Evolutionary conservation across 2,113 vertebrate genomes (phyloP), one percentile per base, ranked within the genome.

Genomic region (Ictalurus furcatus): DNA sequence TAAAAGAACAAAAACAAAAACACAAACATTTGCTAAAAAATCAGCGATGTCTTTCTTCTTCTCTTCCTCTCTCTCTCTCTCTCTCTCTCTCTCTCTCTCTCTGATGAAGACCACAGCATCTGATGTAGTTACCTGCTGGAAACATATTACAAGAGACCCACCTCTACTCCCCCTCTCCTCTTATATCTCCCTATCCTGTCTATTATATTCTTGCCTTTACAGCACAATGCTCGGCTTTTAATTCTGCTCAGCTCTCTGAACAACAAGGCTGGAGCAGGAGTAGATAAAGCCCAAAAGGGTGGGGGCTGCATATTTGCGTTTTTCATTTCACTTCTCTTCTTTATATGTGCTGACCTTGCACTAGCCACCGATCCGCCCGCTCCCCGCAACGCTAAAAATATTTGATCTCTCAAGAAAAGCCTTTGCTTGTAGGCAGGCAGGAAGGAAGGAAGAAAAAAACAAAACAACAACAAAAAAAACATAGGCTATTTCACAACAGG

Each of bases 271-370:
- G 56, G 12, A 76, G 44, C 81, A 17, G 17, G 4, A 21, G 58
- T 4, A 34, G 87, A 69, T 61, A 30, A 88, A 61, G 37, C 56
- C 65, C 23, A n/a, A 44, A 44, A 63, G 65, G 74, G 59, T n/a
- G 69, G 65, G 48, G 65, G 30, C 30, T 63, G 71, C 73, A 80
- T 79, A 48, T 85, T 88, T 48, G 54, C 86, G 63, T 87, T 87
- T 71, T 81, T 89, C 34, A 71, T 54, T 85, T 71, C 59, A 52
- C 82, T 74, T 85, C 88, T 86, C 83, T 74, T 85, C 65, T 73
- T 21, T 71, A 84, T 71, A 84, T 69, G 65, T 88, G 88, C 88
- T 88, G 90, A 91, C 90, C 90, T 61, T 73, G 87, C 87, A 74
- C 48, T 4, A 21, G 69, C 84, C 89, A 0, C 0, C 6, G 63